phyloP scores from a whole-genome alignment of 2,888 invertebrate species.

The Sipha maydis region DNA sequence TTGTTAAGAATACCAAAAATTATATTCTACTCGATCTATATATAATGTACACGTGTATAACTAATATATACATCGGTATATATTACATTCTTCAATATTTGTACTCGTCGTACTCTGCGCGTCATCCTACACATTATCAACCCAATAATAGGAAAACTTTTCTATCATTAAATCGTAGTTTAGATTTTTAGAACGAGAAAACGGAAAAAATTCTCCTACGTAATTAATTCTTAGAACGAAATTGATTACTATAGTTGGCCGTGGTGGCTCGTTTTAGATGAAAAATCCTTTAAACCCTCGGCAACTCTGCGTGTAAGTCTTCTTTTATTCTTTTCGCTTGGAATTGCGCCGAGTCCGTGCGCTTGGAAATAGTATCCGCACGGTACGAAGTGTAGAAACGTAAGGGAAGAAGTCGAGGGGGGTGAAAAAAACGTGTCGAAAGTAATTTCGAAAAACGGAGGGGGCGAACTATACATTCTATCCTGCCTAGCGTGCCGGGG shows the following conservation, averaged over 20 bases:
- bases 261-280: background rate
- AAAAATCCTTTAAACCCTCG: constrained; percentile 25
- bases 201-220: background rate
- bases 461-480: constrained; percentile 15
- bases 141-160: background rate
- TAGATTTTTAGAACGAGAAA: background rate
- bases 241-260: background rate
- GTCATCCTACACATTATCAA: no score
- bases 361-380: background rate
- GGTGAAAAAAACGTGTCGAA: constrained; percentile 51
- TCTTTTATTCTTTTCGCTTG: constrained; percentile 39
- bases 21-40: background rate
- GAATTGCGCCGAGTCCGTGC: constrained; percentile 47
- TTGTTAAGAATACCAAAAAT: background rate
- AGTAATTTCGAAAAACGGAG: constrained; percentile 56
- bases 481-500: no score
- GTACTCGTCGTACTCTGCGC: no score
- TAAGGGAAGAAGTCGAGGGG: background rate
- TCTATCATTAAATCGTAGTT: background rate
- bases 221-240: constrained; percentile 5
- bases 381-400: background rate
- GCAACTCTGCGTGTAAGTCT: constrained; percentile 31
- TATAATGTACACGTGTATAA: no score
- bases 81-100: no score
- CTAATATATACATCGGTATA: no score